Conservation (phyloP, 1,140 invertebrate species). For the Mylabris phalerata region DNA sequence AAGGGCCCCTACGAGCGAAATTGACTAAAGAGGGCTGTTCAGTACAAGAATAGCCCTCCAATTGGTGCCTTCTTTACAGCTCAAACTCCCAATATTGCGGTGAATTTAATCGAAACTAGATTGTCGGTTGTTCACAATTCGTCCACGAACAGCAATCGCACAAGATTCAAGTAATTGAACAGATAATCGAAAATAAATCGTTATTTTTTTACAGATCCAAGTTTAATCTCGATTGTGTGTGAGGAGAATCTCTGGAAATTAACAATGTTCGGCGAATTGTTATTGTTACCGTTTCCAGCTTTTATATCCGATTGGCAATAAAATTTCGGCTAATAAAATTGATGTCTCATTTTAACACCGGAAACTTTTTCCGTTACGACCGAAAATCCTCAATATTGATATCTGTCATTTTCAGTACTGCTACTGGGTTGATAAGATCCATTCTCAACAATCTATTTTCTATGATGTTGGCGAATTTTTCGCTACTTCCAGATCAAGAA, state of each 20-base stretch:
- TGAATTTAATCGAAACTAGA: conserved; percentile 7
- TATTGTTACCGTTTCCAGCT: conserved; percentile 57
- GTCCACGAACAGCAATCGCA: conserved; percentile 16
- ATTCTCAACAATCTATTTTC: background rate
- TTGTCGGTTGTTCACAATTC: conserved; percentile 5
- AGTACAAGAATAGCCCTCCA: conserved; percentile 3
- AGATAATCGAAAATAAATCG: no score
- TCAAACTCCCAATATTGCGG: background rate
- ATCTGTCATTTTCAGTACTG: background rate
- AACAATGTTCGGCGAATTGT: conserved; percentile 56
- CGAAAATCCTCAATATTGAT: background rate
- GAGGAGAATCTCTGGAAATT: conserved; percentile 57
- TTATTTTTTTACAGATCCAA: conserved; percentile 25
- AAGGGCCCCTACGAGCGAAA: background rate
- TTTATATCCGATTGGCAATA: conserved; percentile 55
- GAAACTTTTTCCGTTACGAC: background rate
- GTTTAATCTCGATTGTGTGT: conserved; percentile 47
- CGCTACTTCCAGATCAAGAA: background rate
- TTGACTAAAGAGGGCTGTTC: conserved; percentile 11
- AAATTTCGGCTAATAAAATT: background rate
- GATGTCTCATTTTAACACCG: background rate
- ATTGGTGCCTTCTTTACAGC: conserved; percentile 6
- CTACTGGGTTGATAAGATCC: background rate
- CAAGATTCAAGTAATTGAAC: conserved; percentile 9
- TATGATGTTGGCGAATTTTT: background rate